phyloP scores from a whole-genome alignment of 2,888 invertebrate species.

The Scrobipalpa atriplicella region DNA sequence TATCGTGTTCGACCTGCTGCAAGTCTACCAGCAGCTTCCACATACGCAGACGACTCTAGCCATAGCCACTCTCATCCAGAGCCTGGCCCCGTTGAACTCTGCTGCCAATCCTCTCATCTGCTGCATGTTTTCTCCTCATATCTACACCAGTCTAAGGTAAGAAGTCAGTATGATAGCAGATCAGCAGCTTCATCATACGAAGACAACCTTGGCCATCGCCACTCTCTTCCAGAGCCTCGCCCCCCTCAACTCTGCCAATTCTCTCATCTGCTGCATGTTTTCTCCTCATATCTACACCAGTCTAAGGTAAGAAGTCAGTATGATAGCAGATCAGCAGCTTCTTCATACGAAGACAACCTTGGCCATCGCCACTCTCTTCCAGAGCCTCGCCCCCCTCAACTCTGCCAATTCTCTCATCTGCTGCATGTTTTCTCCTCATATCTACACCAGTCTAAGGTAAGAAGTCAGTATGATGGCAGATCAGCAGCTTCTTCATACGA shows the following conservation, averaged over 20 bases:
- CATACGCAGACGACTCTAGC: conserved; percentile 90
- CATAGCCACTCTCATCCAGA: conserved; percentile 95
- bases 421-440: conserved; percentile 95
- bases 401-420: conserved; percentile 97
- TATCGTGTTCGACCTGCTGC: conserved; percentile 94
- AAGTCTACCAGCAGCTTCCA: conserved; percentile 93
- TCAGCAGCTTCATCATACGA: neutral
- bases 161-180: too few relatives aligned
- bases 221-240: conserved; percentile 96
- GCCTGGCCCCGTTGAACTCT: conserved; percentile 94
- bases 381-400: conserved; percentile 95
- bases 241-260: conserved; percentile 96
- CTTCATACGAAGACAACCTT: neutral
- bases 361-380: conserved; percentile 95
- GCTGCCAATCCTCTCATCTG: conserved; percentile 98
- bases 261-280: conserved; percentile 96
- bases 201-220: conserved; percentile 87
- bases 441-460: conserved; percentile 92
- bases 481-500: neutral
- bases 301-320: conserved; percentile 89
- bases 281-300: conserved; percentile 94
- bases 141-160: conserved; percentile 92
- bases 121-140: conserved; percentile 95
- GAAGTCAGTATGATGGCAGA: too few relatives aligned
- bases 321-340: neutral